Evolutionary conservation across 2,888 invertebrate species (phyloP).

Genomic region (Sinhomidia bicolor): DNA sequence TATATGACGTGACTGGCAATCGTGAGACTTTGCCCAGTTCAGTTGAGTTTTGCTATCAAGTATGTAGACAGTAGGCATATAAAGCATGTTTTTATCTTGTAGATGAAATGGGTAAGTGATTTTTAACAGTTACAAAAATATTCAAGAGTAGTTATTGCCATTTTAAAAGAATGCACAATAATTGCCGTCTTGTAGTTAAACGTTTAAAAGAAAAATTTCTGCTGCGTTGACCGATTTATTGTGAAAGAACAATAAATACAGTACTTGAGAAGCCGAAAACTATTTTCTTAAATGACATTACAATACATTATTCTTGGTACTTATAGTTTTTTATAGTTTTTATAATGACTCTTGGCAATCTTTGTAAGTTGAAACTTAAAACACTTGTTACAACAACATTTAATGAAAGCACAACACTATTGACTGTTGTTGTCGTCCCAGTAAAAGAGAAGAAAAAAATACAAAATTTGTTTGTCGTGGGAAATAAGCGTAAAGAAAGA

Average conservation of each 20-base stretch:
- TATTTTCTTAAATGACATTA: no score
- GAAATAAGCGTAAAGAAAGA: slow-evolving; percentile 53
- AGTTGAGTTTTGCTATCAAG: neutral
- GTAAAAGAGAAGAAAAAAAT: slow-evolving; percentile 5
- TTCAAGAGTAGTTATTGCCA: no score
- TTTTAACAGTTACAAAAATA: neutral
- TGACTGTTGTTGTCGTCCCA: neutral
- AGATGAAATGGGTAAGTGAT: neutral
- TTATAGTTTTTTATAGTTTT: no score
- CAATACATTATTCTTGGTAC: no score
- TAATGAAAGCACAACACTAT: slow-evolving; percentile 1
- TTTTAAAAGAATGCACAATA: no score
- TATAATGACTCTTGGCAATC: neutral
- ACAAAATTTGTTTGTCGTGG: slow-evolving; percentile 61
- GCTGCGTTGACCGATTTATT: no score
- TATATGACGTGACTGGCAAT: slow-evolving; percentile 13
- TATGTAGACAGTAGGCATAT: neutral
- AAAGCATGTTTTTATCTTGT: neutral
- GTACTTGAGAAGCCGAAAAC: no score
- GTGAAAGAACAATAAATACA: no score
- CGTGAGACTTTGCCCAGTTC: neutral
- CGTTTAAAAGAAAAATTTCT: no score
- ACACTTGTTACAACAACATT: neutral
- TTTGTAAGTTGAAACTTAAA: neutral
- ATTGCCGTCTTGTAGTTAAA: no score